Evolutionary conservation across 2,888 invertebrate species (phyloP).

Genomic region (Agonopterix heracliana): DNA sequence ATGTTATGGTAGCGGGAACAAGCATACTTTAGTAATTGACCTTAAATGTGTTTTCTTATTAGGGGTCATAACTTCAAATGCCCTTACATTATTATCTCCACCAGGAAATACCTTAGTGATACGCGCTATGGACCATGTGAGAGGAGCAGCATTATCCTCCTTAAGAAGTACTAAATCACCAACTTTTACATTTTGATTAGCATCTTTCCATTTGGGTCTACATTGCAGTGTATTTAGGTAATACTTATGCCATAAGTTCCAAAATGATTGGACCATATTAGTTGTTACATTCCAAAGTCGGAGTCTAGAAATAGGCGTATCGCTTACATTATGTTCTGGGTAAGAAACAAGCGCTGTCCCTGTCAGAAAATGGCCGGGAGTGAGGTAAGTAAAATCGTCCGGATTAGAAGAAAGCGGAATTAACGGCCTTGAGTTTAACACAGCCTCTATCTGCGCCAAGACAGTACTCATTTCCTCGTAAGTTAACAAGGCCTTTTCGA

Average conservation of each 20-base stretch:
- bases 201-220: constrained; percentile 2
- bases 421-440: constrained; percentile 12
- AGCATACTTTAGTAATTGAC: background rate
- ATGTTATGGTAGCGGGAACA: background rate
- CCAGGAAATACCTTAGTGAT: background rate
- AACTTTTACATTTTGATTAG: background rate
- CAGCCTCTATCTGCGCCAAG: constrained; percentile 10
- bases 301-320: constrained; percentile 1
- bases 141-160: background rate
- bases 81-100: background rate
- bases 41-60: background rate
- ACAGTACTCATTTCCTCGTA: constrained; percentile 12
- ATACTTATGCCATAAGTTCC: constrained; percentile 10
- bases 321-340: constrained; percentile 2
- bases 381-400: constrained; percentile 1
- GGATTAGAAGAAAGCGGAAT: constrained; percentile 2
- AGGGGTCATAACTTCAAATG: background rate
- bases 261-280: constrained; percentile 4
- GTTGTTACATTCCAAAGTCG: constrained; percentile 5
- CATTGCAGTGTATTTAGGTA: constrained; percentile 8
- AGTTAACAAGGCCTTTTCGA: background rate
- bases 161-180: background rate
- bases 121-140: background rate
- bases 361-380: constrained; percentile 4
- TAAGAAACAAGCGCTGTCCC: background rate